phyloP scores from a whole-genome alignment of 2,888 invertebrate species.

The Drosophila villosipedis region DNA sequence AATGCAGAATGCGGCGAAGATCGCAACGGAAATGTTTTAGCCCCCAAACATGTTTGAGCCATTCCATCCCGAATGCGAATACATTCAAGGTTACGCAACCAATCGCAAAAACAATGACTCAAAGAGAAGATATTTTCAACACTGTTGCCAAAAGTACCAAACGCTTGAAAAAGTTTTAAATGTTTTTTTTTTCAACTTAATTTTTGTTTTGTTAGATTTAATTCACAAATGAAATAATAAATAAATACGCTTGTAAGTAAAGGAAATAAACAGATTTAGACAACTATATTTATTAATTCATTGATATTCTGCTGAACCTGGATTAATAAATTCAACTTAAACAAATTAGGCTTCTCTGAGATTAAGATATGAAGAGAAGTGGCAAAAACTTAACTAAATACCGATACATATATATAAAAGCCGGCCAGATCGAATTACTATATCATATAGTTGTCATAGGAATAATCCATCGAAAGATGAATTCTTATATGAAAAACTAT shows the following conservation, averaged over 20 bases:
- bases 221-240: neutral
- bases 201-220: neutral
- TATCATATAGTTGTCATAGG: neutral
- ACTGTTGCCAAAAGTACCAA: neutral
- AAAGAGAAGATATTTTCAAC: neutral
- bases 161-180: neutral
- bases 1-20: constrained; percentile 48
- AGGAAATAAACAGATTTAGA: neutral
- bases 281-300: neutral
- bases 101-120: constrained; percentile 1
- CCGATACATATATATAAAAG: neutral
- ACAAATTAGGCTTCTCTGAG: neutral
- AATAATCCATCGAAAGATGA: neutral
- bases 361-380: neutral
- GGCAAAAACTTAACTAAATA: neutral
- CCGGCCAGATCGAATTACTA: neutral
- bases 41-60: constrained; percentile 12
- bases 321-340: neutral
- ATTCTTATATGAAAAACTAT: neutral
- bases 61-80: neutral
- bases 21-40: constrained; percentile 54
- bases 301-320: neutral
- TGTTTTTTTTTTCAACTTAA: neutral
- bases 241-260: neutral
- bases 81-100: neutral